phyloP scores from a whole-genome alignment of 2,888 invertebrate genomes.

The Cephus pulcher region DNA sequence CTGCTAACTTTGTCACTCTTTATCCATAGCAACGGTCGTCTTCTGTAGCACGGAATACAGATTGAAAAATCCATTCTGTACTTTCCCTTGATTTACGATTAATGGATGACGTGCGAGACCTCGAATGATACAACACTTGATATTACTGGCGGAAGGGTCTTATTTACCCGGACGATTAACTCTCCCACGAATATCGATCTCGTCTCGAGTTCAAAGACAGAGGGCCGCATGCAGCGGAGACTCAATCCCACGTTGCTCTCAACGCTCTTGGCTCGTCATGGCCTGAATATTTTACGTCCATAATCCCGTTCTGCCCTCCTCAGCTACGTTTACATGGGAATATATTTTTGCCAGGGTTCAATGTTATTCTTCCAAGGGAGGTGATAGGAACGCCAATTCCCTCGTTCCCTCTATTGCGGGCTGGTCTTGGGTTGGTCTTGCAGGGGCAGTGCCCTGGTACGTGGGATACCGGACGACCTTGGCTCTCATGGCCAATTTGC shows the following conservation, averaged over 20 bases:
- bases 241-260: no score
- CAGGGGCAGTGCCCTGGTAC: slow-evolving; percentile 59
- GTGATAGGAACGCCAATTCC: slow-evolving; percentile 23
- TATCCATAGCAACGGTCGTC: neutral
- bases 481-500: slow-evolving; percentile 62
- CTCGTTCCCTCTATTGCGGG: slow-evolving; percentile 5
- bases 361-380: neutral
- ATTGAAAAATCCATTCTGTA: neutral
- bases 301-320: neutral
- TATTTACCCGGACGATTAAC: neutral
- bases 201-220: neutral
- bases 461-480: slow-evolving; percentile 63
- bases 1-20: neutral
- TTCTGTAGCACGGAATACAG: neutral
- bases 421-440: slow-evolving; percentile 15
- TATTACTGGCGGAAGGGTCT: neutral
- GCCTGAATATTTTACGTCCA: neutral
- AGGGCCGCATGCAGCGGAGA: neutral
- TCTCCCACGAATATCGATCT: neutral
- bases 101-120: neutral
- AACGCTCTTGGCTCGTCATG: neutral
- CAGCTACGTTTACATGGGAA: neutral
- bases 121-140: neutral
- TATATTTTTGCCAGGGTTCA: neutral
- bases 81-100: neutral